These are phyloP conservation scores for Sebastes matsubarae DNA, from an alignment of 2,797 vertebrate species.

Conservation along the genomic window DNA sequence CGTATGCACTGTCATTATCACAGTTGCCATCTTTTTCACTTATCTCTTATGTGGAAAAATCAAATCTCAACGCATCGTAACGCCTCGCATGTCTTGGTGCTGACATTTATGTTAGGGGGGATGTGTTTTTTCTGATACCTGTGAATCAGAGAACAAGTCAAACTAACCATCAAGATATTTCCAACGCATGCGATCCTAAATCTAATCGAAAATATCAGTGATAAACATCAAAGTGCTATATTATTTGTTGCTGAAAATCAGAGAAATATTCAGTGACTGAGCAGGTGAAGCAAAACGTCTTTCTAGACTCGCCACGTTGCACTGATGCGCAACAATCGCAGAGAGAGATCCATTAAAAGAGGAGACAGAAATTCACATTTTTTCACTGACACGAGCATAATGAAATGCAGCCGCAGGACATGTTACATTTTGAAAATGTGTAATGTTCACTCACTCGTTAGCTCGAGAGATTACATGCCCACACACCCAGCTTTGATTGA, in stretches of 20 bases:
- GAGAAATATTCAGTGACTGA: background rate
- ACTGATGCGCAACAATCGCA: background rate
- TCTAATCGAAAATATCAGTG: background rate
- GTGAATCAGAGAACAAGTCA: background rate
- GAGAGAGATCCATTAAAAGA: background rate
- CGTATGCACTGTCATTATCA: background rate
- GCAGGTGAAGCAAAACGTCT: background rate
- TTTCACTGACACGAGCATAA: background rate
- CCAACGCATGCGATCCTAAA: background rate
- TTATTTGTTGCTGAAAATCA: background rate
- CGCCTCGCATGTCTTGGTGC: background rate
- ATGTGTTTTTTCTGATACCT: background rate
- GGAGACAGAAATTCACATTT: background rate
- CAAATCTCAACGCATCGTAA: background rate
- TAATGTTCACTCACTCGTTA: background rate
- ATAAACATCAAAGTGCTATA: background rate
- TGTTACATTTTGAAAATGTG: background rate
- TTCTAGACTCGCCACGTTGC: background rate
- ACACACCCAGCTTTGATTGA: background rate
- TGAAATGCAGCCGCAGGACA: background rate
- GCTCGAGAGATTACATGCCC: background rate
- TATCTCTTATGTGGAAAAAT: constrained; percentile 11
- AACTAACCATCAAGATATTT: background rate
- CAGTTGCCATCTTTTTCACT: constrained; percentile 1
- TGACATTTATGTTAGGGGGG: constrained; percentile 5